Percentiles rank a stretch among this genome's conserved stretches.
phyloP scores from a whole-genome alignment of 2,113 vertebrate genomes.

The Upupa epops region DNA sequence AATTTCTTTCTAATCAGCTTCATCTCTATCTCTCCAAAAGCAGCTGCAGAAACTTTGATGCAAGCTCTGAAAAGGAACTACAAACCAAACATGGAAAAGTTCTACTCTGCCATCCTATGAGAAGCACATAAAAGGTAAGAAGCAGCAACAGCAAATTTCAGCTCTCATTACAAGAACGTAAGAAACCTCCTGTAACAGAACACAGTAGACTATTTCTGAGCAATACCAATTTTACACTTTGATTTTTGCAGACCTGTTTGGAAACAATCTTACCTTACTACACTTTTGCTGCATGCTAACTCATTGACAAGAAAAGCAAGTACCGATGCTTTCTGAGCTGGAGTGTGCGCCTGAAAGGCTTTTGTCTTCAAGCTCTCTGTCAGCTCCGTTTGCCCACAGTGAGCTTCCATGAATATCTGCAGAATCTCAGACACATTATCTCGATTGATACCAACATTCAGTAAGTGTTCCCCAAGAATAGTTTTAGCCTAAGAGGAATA shows the following conservation, averaged over 20 bases:
- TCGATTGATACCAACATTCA: conserved; percentile 87
- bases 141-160: not conserved
- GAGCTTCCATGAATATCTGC: conserved; percentile 92
- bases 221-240: not conserved
- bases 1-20: not conserved
- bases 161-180: not conserved
- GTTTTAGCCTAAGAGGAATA: conserved; percentile 83
- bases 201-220: not conserved
- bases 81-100: not conserved
- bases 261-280: conserved; percentile 83
- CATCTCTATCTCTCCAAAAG: not conserved
- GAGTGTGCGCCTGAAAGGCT: conserved; percentile 91
- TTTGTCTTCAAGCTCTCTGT: conserved; percentile 91
- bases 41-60: not conserved
- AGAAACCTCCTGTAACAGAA: not conserved
- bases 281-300: conserved; percentile 91
- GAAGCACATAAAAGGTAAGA: not conserved
- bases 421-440: conserved; percentile 95
- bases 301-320: conserved; percentile 92
- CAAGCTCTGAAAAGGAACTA: not conserved
- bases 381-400: conserved; percentile 85
- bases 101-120: not conserved
- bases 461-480: conserved; percentile 88
- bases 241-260: not conserved
- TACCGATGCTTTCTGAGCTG: conserved; percentile 88